These are phyloP conservation scores for Fundulus diaphanus DNA, from an alignment of 2,797 vertebrate genomes.

Conservation along the genomic window DNA sequence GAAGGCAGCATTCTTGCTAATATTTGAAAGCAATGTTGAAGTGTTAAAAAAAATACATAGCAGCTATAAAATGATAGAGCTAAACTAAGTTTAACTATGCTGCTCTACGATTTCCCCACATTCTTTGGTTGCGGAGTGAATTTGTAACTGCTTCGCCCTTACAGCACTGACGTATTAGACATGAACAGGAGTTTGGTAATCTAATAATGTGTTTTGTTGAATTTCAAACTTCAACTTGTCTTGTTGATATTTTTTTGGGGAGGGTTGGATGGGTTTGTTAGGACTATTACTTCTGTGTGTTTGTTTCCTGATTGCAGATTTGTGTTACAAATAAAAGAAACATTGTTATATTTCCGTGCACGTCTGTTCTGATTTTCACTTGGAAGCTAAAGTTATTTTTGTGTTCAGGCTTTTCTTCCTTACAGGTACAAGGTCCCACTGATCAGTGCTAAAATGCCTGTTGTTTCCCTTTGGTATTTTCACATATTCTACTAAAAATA, in stretches of 20 bases:
- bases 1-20: slow-evolving; percentile 30
- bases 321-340: slow-evolving; percentile 72
- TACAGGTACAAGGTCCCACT: background rate
- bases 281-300: slow-evolving; percentile 43
- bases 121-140: slow-evolving; percentile 45
- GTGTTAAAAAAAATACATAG: slow-evolving; percentile 23
- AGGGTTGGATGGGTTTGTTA: slow-evolving; percentile 33
- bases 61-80: slow-evolving; percentile 26
- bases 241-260: slow-evolving; percentile 28
- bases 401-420: background rate
- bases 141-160: slow-evolving; percentile 46
- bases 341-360: slow-evolving; percentile 46
- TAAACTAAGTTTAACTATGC: slow-evolving; percentile 33
- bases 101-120: slow-evolving; percentile 30
- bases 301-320: slow-evolving; percentile 33
- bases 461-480: slow-evolving; percentile 66
- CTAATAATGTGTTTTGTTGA: slow-evolving; percentile 40
- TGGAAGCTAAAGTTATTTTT: background rate
- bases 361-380: background rate
- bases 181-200: slow-evolving; percentile 50
- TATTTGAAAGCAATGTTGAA: slow-evolving; percentile 45
- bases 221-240: slow-evolving; percentile 62
- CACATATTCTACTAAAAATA: slow-evolving; percentile 85
- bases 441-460: slow-evolving; percentile 2
- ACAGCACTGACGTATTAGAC: slow-evolving; percentile 51